These are phyloP conservation scores for Hypotaenidia okinawae DNA, from an alignment of 2,797 vertebrate genomes.

Conservation along the genomic window DNA sequence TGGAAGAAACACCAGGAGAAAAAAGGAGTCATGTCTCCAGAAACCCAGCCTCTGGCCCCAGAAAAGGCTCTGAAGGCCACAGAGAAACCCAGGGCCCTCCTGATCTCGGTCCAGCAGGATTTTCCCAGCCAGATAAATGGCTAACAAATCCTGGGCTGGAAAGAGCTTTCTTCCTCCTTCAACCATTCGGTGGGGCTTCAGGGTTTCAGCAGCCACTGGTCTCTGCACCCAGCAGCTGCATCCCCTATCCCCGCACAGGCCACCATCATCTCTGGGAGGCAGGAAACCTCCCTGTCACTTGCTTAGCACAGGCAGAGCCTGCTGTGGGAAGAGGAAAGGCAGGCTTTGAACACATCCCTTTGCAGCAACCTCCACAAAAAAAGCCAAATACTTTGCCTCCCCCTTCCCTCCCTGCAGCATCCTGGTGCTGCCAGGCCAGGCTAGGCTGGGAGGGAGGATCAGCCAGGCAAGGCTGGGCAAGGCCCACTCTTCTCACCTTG, in stretches of 20 bases:
- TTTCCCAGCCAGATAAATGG: not conserved
- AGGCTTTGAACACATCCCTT: not conserved
- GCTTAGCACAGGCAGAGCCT: not conserved
- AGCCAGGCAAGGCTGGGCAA: not conserved
- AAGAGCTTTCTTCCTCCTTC: not conserved
- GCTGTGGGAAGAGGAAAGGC: not conserved
- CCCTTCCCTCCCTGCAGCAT: not conserved
- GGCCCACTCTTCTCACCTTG: not conserved
- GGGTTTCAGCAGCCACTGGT: not conserved
- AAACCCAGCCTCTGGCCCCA: not conserved
- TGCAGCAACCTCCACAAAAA: not conserved
- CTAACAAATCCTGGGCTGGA: not conserved
- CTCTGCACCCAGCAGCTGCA: not conserved
- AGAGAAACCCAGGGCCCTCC: not conserved
- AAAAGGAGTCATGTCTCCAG: not conserved
- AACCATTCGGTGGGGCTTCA: not conserved
- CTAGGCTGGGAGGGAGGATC: not conserved
- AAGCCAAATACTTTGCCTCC: not conserved
- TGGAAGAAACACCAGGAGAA: not conserved
- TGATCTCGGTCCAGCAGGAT: not conserved
- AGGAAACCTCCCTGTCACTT: not conserved
- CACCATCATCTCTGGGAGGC: no score
- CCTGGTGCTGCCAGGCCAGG: not conserved
- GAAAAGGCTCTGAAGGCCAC: not conserved
- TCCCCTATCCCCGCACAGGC: not conserved